Percentiles rank a stretch among this genome's conserved stretches.
Evolutionary conservation across 2,797 vertebrate genomes (phyloP).

Genomic region (Oryzias dopingdopingensis): DNA sequence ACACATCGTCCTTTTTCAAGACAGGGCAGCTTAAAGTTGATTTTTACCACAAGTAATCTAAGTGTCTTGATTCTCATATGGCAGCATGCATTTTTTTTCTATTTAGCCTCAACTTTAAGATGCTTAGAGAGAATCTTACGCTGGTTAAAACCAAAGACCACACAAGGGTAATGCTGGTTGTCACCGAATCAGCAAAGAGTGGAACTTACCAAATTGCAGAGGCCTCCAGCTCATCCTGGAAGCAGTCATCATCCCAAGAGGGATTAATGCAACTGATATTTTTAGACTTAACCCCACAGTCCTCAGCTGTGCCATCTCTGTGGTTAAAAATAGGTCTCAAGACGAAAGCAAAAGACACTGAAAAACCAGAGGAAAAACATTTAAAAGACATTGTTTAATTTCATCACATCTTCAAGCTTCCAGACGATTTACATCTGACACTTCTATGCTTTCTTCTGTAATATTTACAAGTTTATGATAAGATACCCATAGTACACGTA

Average conservation of each 20-base stretch:
- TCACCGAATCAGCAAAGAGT: slow-evolving; percentile 72
- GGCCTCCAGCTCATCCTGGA: slow-evolving; percentile 33
- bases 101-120: too few relatives aligned
- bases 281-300: slow-evolving; percentile 60
- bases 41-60: too few relatives aligned
- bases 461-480: slow-evolving; percentile 66
- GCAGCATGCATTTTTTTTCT: background rate
- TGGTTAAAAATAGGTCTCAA: slow-evolving; percentile 29
- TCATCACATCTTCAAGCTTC: slow-evolving; percentile 55
- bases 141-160: slow-evolving; percentile 64
- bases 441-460: slow-evolving; percentile 49
- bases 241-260: slow-evolving; percentile 44
- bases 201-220: slow-evolving; percentile 53
- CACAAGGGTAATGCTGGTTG: slow-evolving; percentile 65
- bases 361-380: slow-evolving; percentile 24
- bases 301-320: slow-evolving; percentile 26
- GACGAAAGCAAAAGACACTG: background rate
- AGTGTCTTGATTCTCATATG: background rate
- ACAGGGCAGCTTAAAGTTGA: too few relatives aligned
- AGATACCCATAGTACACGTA: slow-evolving; percentile 49
- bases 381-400: slow-evolving; percentile 75
- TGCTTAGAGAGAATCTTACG: slow-evolving; percentile 33
- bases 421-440: slow-evolving; percentile 48
- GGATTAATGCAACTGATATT: slow-evolving; percentile 51
- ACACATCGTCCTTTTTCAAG: too few relatives aligned